phyloP scores from a whole-genome alignment of 2,113 vertebrate species.

The Hippolais icterina region DNA sequence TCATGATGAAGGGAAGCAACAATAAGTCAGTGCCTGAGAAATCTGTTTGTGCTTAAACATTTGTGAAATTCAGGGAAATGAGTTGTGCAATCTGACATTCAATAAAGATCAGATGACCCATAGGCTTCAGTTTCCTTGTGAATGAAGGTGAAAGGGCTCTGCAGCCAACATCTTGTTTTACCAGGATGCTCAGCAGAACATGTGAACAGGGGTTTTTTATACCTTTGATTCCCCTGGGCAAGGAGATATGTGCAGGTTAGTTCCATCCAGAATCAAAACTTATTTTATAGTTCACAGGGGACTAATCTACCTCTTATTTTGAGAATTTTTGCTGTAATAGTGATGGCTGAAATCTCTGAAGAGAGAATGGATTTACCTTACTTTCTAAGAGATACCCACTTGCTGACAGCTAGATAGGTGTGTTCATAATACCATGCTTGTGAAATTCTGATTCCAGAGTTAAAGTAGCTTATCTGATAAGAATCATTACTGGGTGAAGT shows the following conservation, averaged over 20 bases:
- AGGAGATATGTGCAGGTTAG: not conserved
- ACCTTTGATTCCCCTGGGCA: not conserved
- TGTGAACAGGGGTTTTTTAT: not conserved
- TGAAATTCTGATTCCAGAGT: not conserved
- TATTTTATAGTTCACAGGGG: not conserved
- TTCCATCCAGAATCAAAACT: not conserved
- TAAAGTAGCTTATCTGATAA: not conserved
- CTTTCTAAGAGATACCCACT: not conserved
- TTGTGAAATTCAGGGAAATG: constrained; percentile 35
- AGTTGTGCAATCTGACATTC: constrained; percentile 23
- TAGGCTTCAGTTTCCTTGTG: not conserved
- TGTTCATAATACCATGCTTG: not conserved
- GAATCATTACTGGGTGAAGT: not conserved
- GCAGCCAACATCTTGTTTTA: not conserved
- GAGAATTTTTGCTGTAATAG: not conserved
- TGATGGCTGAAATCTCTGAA: not conserved
- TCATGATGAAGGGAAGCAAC: not conserved
- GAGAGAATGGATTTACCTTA: not conserved
- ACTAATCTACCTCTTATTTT: not conserved
- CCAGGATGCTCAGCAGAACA: not conserved
- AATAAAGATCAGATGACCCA: not conserved
- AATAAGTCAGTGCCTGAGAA: not conserved
- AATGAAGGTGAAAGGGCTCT: constrained; percentile 14
- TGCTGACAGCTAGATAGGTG: not conserved
- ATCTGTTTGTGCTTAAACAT: constrained; percentile 42